Base-by-base conservation (phyloP, 2,888 invertebrate genomes). In the Megastigmus dorsalis region DNA sequence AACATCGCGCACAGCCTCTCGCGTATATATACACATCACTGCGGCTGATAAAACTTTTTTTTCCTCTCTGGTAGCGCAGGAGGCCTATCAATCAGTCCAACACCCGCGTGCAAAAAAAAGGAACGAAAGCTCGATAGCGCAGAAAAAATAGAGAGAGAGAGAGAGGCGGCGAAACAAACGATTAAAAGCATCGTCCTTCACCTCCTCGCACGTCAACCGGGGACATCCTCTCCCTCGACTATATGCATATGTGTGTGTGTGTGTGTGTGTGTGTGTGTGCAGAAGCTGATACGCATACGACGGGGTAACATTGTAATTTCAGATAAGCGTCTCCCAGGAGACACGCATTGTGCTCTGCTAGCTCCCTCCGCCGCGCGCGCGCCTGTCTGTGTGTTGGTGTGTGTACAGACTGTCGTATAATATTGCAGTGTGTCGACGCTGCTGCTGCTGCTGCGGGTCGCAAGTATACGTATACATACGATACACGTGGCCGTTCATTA, bases 271-370 rank as follows among this genome's bases (percentile, higher is more conserved):
- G n/a, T n/a, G n/a, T n/a, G n/a, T n/a, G n/a, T n/a, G n/a, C n/a
- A n/a, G n/a, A n/a, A n/a, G n/a, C n/a, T n/a, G n/a, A n/a, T n/a
- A n/a, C n/a, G n/a, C n/a, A n/a, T n/a, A n/a, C n/a, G n/a, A n/a
- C 10, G 10, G 84, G 84, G 84, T 86, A 84, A 87, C 86, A 86
- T 86, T 86, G 86, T 86, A 86, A 87, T 87, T 87, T 87, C 83
- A 86, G 86, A 87, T 87, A 87, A 87, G 87, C 85, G 84, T 86
- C 83, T 86, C 87, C 84, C 86, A 82, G 84, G 86, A 85, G 86
- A 85, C 84, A 43, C 59, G 41, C 41, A 33, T 57, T 48, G 41
- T 66, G 20, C 23, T 43, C 41, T n/a, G n/a, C 23, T 20, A 7
- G 15, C 18, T 20, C 20, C 33, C 33, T 54, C 3, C 1, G 33